Evolutionary conservation across 2,113 vertebrate species (phyloP), one percentile per base, ranked within the genome.

Genomic region (Chunga burmeisteri): DNA sequence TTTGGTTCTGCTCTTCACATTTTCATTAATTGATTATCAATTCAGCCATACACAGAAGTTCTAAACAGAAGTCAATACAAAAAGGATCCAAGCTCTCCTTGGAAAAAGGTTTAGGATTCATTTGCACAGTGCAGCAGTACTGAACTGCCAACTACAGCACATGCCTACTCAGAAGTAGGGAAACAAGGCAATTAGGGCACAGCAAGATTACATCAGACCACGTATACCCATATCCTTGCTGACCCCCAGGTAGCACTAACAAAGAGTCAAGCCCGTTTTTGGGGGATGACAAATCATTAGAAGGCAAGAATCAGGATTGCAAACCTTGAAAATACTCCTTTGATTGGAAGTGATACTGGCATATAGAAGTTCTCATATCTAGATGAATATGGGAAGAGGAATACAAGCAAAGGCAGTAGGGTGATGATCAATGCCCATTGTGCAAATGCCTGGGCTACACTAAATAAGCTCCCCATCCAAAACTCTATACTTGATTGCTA

Each of bases 221-320:
- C 9, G 20, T 3, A 58, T 34, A 93, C 4, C 16, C 42, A 8
- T 6, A 44, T 13, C 16, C 14, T 36, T 55, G 32, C 26, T 74
- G 34, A 7, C 30, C n/a, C 18, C 7, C 4, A 30, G 25, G 16
- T 8, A 19, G 15, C 29, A 68, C 52, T 22, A 77, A 68, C 8
- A 61, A 30, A 5, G 6, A 66, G 7, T 10, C 42, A 42, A 46
- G 14, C 0, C 25, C n/a, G 6, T 0, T 1, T 8, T 58, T 52
- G 18, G 0, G 49, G 34, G 18, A 75, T 9, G 13, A n/a, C 6
- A 44, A 70, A 13, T 21, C 27, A 6, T 7, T 12, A 9, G 2
- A 44, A 17, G 34, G 13, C 38, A 71, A 68, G 23, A 74, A 46
- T 42, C 40, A 72, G 29, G 79, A 52, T 2, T 1, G 7, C 27